Conservation (phyloP, 2,888 invertebrate genomes). For the Protophormia terraenovae region DNA sequence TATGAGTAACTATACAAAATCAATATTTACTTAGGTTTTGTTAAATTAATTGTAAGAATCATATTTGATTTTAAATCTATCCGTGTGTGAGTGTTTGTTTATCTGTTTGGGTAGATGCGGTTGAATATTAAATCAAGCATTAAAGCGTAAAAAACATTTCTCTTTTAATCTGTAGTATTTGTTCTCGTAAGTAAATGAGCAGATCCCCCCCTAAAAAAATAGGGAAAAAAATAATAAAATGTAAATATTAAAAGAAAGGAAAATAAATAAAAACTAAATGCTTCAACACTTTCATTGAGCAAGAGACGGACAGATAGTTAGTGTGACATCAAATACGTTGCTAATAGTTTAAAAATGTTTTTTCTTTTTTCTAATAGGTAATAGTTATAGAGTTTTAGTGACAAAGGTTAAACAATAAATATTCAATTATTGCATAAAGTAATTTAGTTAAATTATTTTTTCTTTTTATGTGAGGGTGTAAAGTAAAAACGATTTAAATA, state of each 20-base stretch:
- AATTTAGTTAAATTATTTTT: too few relatives aligned
- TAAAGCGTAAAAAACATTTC: conserved; percentile 29
- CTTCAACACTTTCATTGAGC: conserved; percentile 19
- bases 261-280: conserved; percentile 31
- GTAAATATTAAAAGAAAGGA: neutral
- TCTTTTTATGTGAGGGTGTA: too few relatives aligned
- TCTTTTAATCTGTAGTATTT: conserved; percentile 8
- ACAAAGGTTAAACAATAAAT: too few relatives aligned
- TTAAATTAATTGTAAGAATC: conserved; percentile 58
- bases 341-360: too few relatives aligned
- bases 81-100: neutral
- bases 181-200: neutral
- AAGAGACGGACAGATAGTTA: neutral
- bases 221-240: neutral
- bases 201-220: neutral
- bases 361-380: too few relatives aligned
- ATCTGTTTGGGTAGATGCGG: conserved; percentile 16
- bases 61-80: conserved; percentile 23
- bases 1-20: conserved; percentile 6
- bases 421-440: too few relatives aligned
- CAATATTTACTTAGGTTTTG: conserved; percentile 47
- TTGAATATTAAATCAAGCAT: conserved; percentile 35
- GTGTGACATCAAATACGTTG: too few relatives aligned
- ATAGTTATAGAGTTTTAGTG: too few relatives aligned
- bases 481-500: too few relatives aligned